Evolutionary conservation across 2,113 vertebrate species (phyloP), one percentile per base, ranked within the genome.

Genomic region (Dromiciops gliroides): DNA sequence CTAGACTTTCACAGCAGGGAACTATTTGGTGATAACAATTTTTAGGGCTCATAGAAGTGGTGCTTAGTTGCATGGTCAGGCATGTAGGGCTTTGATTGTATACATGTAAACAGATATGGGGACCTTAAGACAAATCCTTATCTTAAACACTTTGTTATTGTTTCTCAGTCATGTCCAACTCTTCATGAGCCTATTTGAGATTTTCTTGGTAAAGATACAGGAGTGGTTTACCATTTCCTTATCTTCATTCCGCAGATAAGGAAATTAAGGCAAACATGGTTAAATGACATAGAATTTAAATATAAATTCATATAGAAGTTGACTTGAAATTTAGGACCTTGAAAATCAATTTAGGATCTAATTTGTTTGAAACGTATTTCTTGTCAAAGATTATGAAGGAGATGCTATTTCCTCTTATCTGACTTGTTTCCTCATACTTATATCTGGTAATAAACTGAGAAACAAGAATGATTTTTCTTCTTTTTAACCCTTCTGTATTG

Each of bases 1-100:
- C 48, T 83, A 94, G 91, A 44, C 16, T 93, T 97, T 95, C 48
- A 88, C 92, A 95, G 50, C 25, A 50, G 16, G 56, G 51, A 91
- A 24, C 92, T 90, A 52, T 11, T 93, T 88, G 89, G 48, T 28
- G 91, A 25, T 9, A 48, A 60, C 92, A 93, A 19, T 9, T 90
- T 97, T 94, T 83, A 89, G 60, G 31, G 16, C 3, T n/a, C 60
- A 60, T 10, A 31, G 28, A 67, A 75, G 37, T 19, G 60, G 37
- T 4, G n/a, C 31, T 67, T 67, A 67, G 8, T 53, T 26, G 25
- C 6, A 31, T 26, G 7, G 25, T 26, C 25, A 67, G 11, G 2
- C n/a, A 75, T n/a, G 9, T n/a, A n/a, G 37, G 31, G 23, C 16
- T 0, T 75, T 75, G 60, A 75, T 75, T 75, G 11, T 9, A 14